Evolutionary conservation across 2,797 vertebrate genomes (phyloP), one percentile per base, ranked within the genome.

Genomic region (Syngnathus rostellatus): DNA sequence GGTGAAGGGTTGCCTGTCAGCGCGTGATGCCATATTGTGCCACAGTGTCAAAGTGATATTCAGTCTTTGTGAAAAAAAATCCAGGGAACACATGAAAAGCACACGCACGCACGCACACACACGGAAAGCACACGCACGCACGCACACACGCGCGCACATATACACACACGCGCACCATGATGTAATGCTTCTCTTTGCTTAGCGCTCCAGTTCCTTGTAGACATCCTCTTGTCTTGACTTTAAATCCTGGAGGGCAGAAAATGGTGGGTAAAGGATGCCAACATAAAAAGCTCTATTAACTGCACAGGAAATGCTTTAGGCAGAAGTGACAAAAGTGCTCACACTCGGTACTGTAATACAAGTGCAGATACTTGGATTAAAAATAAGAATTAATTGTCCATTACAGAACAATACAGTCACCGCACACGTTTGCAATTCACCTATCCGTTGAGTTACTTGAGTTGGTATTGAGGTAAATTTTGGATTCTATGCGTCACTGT

Each of bases 191-290:
- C 25, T 57, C 4, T 8, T 65, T 70, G 78, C 71, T 90, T 81
- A 92, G 90, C 79, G 80, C 79, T 91, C 90, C 80, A 93, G 81
- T 81, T 92, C 90, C 80, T 88, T 89, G 75, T 93, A 93, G 75
- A 92, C 81, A 76, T 90, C 90, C 73, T 84, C 79, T 54, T 88
- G 86, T 76, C 84, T 89, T 75, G 90, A 90, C 77, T 91, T 92
- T 80, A 93, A 84, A 86, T 90, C 91, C 91, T 93, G 78, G 48
- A 58, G 75, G 61, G 41, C 72, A 75, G 19, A 63, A 25, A 62
- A 73, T 16, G 62, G 69, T 31, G 61, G 45, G 53, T 43, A 62
- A 43, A 62, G 64, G 39, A 69, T 53, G 7, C 6, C 5, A 66
- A 53, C 51, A 21, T 46, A 43, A 8, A 41, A 41, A 41, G 9